Evolutionary conservation across 1,140 invertebrate genomes (phyloP).

Genomic region (Chelonus insularis): DNA sequence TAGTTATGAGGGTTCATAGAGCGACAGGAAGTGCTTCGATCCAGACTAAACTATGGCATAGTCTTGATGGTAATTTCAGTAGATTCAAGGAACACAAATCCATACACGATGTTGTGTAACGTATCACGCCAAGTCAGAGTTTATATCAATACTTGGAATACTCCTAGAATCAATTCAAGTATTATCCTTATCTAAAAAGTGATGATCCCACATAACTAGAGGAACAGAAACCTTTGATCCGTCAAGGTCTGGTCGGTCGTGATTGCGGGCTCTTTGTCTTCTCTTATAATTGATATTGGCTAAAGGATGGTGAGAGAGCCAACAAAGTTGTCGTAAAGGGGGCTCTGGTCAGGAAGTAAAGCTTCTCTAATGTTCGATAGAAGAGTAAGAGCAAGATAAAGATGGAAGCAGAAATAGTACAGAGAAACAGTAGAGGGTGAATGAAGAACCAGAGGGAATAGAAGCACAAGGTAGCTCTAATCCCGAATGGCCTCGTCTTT

Average conservation of each 20-base stretch:
- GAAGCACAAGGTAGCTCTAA: slow-evolving; percentile 42
- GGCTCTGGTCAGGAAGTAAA: slow-evolving; percentile 29
- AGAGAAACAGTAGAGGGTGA: slow-evolving; percentile 9
- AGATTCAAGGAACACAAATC: slow-evolving; percentile 21
- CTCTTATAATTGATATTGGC: slow-evolving; percentile 63
- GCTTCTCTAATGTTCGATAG: slow-evolving; percentile 10
- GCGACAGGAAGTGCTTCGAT: slow-evolving; percentile 24
- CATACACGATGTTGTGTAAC: no score
- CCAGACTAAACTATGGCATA: slow-evolving; percentile 30
- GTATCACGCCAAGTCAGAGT: not conserved
- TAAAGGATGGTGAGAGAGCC: slow-evolving; percentile 34
- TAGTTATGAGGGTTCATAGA: slow-evolving; percentile 14
- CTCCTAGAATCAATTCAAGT: not conserved
- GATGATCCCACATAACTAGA: slow-evolving; percentile 44
- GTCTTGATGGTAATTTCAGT: slow-evolving; percentile 21
- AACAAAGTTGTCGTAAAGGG: slow-evolving; percentile 24
- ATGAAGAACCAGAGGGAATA: slow-evolving; percentile 16
- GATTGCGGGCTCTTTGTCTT: slow-evolving; percentile 58
- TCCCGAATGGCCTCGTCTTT: slow-evolving; percentile 58
- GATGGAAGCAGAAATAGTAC: not conserved
- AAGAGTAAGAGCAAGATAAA: slow-evolving; percentile 19
- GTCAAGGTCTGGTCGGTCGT: slow-evolving; percentile 52
- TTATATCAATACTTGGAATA: not conserved
- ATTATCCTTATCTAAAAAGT: slow-evolving; percentile 56
- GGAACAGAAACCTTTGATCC: slow-evolving; percentile 49